Conservation (phyloP, 2,797 vertebrate genomes). For the Peromyscus melanophrys region DNA sequence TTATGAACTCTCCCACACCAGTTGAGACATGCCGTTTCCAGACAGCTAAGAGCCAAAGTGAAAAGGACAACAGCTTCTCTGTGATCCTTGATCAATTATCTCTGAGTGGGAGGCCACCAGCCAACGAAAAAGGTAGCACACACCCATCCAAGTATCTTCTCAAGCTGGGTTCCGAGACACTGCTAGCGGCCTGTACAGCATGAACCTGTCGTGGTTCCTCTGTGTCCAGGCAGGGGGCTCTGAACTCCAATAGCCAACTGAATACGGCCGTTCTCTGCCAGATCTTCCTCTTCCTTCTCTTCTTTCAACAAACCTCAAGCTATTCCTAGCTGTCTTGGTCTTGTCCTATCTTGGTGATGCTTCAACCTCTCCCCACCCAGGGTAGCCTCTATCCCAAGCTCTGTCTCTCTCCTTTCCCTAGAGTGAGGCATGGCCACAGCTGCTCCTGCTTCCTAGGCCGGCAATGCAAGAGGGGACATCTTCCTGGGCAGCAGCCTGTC, state of each 20-base stretch:
- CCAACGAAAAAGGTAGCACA: background rate
- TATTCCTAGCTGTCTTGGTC: too few species aligned
- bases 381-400: background rate
- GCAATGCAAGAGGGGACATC: background rate
- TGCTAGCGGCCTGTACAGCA: too few species aligned
- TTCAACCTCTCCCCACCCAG: background rate
- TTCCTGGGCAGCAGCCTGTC: background rate
- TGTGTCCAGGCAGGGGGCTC: background rate
- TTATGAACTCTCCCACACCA: background rate
- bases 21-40: background rate
- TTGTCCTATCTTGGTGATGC: background rate
- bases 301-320: background rate
- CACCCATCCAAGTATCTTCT: background rate
- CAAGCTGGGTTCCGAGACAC: background rate
- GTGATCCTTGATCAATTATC: background rate
- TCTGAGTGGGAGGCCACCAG: background rate
- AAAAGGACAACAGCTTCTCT: background rate
- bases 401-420: background rate
- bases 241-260: background rate
- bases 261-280: background rate
- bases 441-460: background rate
- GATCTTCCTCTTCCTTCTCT: background rate
- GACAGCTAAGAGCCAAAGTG: background rate
- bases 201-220: background rate
- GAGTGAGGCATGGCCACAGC: background rate